phyloP scores from a whole-genome alignment of 2,113 vertebrate genomes.

The Caretta caretta region DNA sequence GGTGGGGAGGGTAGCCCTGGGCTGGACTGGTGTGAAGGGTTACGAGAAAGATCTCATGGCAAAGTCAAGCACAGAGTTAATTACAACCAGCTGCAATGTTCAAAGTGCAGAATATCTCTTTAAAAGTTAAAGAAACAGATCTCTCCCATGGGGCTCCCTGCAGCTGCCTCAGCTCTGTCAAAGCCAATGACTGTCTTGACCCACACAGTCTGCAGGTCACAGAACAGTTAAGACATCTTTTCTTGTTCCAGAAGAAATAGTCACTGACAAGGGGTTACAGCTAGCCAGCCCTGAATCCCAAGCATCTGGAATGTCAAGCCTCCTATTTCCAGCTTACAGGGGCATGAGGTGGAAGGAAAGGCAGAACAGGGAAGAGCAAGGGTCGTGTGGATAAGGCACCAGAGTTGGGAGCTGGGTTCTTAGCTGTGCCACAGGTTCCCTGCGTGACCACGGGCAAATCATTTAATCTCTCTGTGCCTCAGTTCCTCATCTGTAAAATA shows the following conservation, averaged over 20 bases:
- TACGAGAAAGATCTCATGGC: not conserved
- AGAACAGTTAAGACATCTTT: not conserved
- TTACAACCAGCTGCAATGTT: not conserved
- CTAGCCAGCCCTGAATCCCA: too few species aligned
- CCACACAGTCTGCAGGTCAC: not conserved
- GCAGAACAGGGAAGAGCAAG: too few species aligned
- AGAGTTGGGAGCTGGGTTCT: not conserved
- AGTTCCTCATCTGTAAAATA: not conserved
- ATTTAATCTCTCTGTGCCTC: not conserved
- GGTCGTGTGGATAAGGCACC: not conserved
- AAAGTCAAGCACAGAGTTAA: not conserved
- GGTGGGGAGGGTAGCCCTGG: not conserved
- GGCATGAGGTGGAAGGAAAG: not conserved
- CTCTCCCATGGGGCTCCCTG: not conserved
- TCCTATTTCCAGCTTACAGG: not conserved
- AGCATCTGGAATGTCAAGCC: not conserved
- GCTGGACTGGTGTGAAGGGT: not conserved
- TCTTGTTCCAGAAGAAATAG: not conserved
- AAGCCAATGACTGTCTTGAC: not conserved
- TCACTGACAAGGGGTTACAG: not conserved
- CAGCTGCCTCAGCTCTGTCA: not conserved
- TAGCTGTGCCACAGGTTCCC: rapidly evolving
- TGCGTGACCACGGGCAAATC: rapidly evolving
- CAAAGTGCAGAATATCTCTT: not conserved
- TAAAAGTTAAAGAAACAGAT: not conserved